Percentiles rank a stretch among this genome's conserved stretches.
Evolutionary conservation across 1,140 invertebrate species (phyloP).

Genomic region (Ephestia elutella): DNA sequence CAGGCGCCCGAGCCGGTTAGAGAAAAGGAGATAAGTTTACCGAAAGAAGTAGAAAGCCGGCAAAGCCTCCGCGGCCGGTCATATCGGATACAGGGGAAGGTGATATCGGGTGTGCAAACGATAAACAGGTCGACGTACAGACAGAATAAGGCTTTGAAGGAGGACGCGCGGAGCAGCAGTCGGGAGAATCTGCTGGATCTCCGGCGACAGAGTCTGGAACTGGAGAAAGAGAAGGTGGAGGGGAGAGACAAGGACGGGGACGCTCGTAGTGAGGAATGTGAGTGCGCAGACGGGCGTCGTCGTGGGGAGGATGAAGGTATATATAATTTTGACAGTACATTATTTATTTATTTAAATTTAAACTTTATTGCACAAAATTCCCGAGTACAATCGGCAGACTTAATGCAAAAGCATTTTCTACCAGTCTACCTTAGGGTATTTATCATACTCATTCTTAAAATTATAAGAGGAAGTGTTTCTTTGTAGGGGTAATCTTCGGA

Average conservation of each 20-base stretch:
- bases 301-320: slow-evolving; percentile 50
- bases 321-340: too few relatives aligned
- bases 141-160: slow-evolving; percentile 58
- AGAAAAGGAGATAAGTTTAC: slow-evolving; percentile 29
- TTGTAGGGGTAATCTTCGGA: too few relatives aligned
- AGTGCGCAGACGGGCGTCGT: slow-evolving; percentile 53
- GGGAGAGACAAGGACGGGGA: slow-evolving; percentile 36
- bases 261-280: slow-evolving; percentile 50
- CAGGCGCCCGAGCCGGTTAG: slow-evolving; percentile 27
- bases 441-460: too few relatives aligned
- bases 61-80: slow-evolving; percentile 76
- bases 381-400: too few relatives aligned
- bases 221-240: slow-evolving; percentile 60
- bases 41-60: slow-evolving; percentile 65
- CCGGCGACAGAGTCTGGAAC: slow-evolving; percentile 64
- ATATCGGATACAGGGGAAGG: slow-evolving; percentile 62
- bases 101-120: slow-evolving; percentile 67
- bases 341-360: too few relatives aligned
- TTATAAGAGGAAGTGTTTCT: too few relatives aligned
- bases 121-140: slow-evolving; percentile 71
- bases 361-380: too few relatives aligned
- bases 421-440: too few relatives aligned
- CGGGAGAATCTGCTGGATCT: slow-evolving; percentile 61
- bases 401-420: too few relatives aligned
- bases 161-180: slow-evolving; percentile 53